These are phyloP conservation scores for Leptopilina syphax DNA, from an alignment of 2,888 invertebrate species.

Conservation along the genomic window DNA sequence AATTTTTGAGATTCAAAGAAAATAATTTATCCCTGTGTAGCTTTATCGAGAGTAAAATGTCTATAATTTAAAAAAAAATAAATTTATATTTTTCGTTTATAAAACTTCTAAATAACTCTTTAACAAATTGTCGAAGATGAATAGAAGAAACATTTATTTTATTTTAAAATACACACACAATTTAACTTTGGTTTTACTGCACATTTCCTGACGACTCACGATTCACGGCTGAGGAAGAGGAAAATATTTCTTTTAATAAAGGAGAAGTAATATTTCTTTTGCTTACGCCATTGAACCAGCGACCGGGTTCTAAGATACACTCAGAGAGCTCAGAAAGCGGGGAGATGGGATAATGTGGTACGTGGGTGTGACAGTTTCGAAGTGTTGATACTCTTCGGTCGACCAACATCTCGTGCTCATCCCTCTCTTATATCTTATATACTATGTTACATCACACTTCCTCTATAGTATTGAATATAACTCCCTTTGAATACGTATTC, in stretches of 20 bases:
- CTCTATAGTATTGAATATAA: neutral
- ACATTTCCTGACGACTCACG: too few relatives aligned
- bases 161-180: neutral
- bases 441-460: neutral
- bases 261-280: slow-evolving; percentile 13
- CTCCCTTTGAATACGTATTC: neutral
- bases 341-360: slow-evolving; percentile 48
- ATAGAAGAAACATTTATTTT: neutral
- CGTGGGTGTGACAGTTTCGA: slow-evolving; percentile 55
- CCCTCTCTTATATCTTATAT: slow-evolving; percentile 24
- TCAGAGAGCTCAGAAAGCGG: slow-evolving; percentile 22
- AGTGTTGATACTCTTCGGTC: slow-evolving; percentile 62
- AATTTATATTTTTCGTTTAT: too few relatives aligned
- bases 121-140: neutral
- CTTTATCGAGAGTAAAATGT: too few relatives aligned
- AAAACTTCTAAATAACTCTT: neutral
- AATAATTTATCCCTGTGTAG: too few relatives aligned
- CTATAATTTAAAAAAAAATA: too few relatives aligned
- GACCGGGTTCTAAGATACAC: slow-evolving; percentile 16
- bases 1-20: too few relatives aligned
- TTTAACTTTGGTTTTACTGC: neutral
- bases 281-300: slow-evolving; percentile 14
- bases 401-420: slow-evolving; percentile 47
- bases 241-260: slow-evolving; percentile 19
- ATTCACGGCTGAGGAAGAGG: too few relatives aligned